Evolutionary conservation across 2,888 invertebrate species (phyloP), one percentile per base, ranked within the genome.

Genomic region (Cryptocheilus praepositus): DNA sequence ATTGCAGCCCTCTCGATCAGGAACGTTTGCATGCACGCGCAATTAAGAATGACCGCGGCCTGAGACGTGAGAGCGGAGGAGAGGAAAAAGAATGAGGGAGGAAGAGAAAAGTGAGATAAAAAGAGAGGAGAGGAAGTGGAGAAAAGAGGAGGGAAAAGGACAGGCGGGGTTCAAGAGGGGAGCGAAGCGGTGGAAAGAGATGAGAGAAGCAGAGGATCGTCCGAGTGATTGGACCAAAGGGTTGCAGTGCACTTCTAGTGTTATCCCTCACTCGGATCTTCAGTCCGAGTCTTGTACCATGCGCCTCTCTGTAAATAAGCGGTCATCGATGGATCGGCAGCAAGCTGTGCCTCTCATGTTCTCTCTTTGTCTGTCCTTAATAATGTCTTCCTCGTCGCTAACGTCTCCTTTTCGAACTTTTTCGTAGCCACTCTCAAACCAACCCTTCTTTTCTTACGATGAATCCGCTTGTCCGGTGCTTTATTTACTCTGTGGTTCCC

Each of bases 1-100:
- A 59, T 66, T 64, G 67, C 73, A 67, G 70, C 73, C 74, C 75
- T 72, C 77, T 68, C 73, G 75, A 78, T 81, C 74, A 67, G 55
- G 71, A 64, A 68, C 74, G 67, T 79, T 76, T 77, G 83, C 84
- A 85, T 84, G 85, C 84, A 84, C 82, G 80, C 73, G 85, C 83
- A 84, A 85, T 85, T 85, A 84, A 85, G 82, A 83, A 79, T 79
- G 77, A 68, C 74, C 71, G 67, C 61, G 70, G 53, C 43, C 45
- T 44, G 62, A 60, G 64, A 67, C 63, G 64, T 16, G 45, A 54
- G 57, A 21, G 21, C 25, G 52, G 59, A 51, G 58, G 57, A 3
- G 19, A 18, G 54, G 52, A 25, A 56, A 46, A 45, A 25, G 28
- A 51, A 16, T 44, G 49, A 51, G 57, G 18, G 54, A 13, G 51